A percentile compares a stretch with the other conserved stretches of the same genome.
Evolutionary conservation across 2,888 invertebrate genomes (phyloP).

Genomic region (Morpho achilles): DNA sequence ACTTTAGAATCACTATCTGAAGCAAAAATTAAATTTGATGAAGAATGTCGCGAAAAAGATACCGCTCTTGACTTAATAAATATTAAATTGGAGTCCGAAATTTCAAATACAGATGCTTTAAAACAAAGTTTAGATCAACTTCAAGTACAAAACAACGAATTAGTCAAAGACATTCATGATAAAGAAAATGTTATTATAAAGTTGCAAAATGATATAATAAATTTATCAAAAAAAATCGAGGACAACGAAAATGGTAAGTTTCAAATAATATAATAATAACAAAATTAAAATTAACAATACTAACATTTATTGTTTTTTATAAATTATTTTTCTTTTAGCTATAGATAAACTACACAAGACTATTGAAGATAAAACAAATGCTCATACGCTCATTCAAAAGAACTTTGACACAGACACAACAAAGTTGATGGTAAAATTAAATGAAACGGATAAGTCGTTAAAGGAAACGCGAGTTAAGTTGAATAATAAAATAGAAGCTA

Average conservation of each 20-base stretch:
- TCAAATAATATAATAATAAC: background rate
- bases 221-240: slow-evolving; percentile 20
- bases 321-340: slow-evolving; percentile 30
- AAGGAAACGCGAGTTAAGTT: slow-evolving; percentile 35
- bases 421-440: slow-evolving; percentile 38
- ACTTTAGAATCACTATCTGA: slow-evolving; percentile 31
- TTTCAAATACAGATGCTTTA: slow-evolving; percentile 31
- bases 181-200: slow-evolving; percentile 33
- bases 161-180: slow-evolving; percentile 32
- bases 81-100: slow-evolving; percentile 29
- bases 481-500: slow-evolving; percentile 31
- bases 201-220: slow-evolving; percentile 33
- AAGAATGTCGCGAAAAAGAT: slow-evolving; percentile 32
- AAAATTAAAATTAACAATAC: background rate
- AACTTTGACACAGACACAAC: slow-evolving; percentile 38
- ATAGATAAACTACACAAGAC: slow-evolving; percentile 37
- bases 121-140: slow-evolving; percentile 31
- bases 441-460: slow-evolving; percentile 38
- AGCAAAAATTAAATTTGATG: slow-evolving; percentile 30
- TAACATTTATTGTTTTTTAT: background rate
- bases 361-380: slow-evolving; percentile 37
- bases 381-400: slow-evolving; percentile 36
- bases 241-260: slow-evolving; percentile 24
- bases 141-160: slow-evolving; percentile 33
- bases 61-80: slow-evolving; percentile 29